Conservation (phyloP, 2,888 invertebrate species). For the Meta bourneti region DNA sequence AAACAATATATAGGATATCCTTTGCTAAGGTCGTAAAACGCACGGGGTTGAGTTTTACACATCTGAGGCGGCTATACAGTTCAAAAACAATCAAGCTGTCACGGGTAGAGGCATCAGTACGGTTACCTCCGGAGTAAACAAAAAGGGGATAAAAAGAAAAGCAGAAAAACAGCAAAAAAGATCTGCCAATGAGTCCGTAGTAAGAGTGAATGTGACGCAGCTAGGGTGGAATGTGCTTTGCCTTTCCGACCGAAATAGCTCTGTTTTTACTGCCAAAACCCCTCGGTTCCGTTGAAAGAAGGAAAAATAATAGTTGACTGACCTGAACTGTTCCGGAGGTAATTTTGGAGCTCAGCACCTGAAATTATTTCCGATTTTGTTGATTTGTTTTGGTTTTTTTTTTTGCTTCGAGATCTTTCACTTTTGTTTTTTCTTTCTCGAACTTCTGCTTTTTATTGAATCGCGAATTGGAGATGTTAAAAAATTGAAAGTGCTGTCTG, state of each 20-base stretch:
- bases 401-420: background rate
- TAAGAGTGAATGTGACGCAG: slow-evolving; percentile 11
- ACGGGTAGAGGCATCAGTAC: slow-evolving; percentile 15
- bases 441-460: background rate
- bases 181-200: slow-evolving; percentile 42
- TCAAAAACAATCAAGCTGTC: slow-evolving; percentile 73
- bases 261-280: slow-evolving; percentile 50
- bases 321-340: slow-evolving; percentile 48
- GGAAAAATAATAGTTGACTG: slow-evolving; percentile 54
- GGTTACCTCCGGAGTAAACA: slow-evolving; percentile 11
- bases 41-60: slow-evolving; percentile 54
- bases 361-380: slow-evolving; percentile 16
- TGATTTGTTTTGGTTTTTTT: background rate
- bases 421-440: background rate
- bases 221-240: slow-evolving; percentile 34
- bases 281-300: slow-evolving; percentile 20
- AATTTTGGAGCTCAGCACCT: slow-evolving; percentile 33
- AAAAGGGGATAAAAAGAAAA: slow-evolving; percentile 6
- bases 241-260: slow-evolving; percentile 59
- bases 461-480: background rate
- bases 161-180: background rate
- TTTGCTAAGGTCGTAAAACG: slow-evolving; percentile 66
- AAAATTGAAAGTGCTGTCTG: background rate
- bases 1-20: slow-evolving; percentile 72
- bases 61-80: slow-evolving; percentile 33